Conservation (phyloP, 2,797 vertebrate species). For the Crenuchus spilurus region DNA sequence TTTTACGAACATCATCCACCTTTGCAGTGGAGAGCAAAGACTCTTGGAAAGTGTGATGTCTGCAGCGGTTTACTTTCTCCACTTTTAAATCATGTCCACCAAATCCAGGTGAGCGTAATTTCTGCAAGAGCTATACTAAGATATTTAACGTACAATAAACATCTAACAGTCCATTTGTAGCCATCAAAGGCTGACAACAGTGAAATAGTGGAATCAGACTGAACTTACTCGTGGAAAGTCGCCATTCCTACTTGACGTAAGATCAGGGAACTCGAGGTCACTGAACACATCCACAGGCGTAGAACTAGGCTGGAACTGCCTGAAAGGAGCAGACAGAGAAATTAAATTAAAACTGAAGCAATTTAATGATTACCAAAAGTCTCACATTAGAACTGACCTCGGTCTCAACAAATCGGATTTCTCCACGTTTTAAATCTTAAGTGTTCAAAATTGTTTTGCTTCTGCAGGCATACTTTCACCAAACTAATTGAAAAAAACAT, state of each 20-base stretch:
- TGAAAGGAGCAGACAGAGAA: conserved; percentile 6
- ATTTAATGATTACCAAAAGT: not conserved
- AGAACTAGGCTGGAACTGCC: conserved; percentile 45
- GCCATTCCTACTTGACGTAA: conserved; percentile 36
- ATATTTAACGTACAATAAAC: too few species aligned
- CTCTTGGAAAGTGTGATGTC: too few species aligned
- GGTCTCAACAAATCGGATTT: not conserved
- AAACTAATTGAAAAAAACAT: too few species aligned
- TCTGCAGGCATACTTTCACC: not conserved
- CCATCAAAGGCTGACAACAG: not conserved
- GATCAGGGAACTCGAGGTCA: conserved; percentile 28
- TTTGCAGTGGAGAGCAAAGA: too few species aligned
- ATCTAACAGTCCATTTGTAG: not conserved
- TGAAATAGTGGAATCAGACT: not conserved
- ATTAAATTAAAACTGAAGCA: not conserved
- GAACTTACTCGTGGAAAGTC: conserved; percentile 35
- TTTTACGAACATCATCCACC: too few species aligned
- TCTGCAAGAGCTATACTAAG: too few species aligned
- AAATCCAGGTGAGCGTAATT: too few species aligned
- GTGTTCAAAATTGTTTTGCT: too few species aligned
- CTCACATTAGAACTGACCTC: not conserved
- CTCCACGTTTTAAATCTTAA: not conserved
- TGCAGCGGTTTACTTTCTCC: too few species aligned
- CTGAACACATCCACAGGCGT: conserved; percentile 21
- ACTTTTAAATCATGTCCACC: too few species aligned